Base-by-base conservation (phyloP, 2,888 invertebrate genomes). In the Tinea trinotella region DNA sequence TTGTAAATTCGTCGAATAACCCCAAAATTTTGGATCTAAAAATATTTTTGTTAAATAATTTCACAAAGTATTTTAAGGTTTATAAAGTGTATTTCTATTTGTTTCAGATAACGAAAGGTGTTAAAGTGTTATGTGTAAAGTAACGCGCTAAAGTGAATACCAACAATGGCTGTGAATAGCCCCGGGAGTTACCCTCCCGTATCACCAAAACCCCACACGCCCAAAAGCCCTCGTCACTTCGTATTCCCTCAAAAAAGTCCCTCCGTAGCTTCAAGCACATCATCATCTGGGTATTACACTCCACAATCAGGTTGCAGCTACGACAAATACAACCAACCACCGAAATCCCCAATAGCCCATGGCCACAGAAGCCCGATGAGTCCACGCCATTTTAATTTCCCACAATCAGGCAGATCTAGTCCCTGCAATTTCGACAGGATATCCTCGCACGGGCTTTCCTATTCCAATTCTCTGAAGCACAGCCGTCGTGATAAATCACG, bases 361-460 rank as follows among this genome's bases (percentile, higher is more conserved):
- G 88, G 88, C 1, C 88, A 87, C 52, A 68, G 87, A 46, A 90
- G 90, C 57, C 90, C 90, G 0, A 87, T 88, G 60, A 86, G 88
- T 35, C 88, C 89, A 0, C 79, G 88, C 24, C 89, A 88, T 61
- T 90, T 90, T 58, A 87, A 89, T 44, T 90, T 89, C 61, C 88
- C 81, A 2, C 83, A 83, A 60, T 80, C 81, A n/a, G 83, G 80
- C 5, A 70, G 78, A 9, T 81, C 80, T 9, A 85, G 85, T 54
- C 84, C 84, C 13, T 75, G 78, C 62, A 74, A 70, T 57, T 62
- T 74, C 44, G 83, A 84, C 4, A 63, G 79, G 20, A 36, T 18
- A 10, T 60, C 62, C 18, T 60, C 69, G 2, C 73, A 73, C 36
- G 72, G 70, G 24, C 67, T 84, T 1, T 76, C 82, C 34, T 82